These are phyloP conservation scores for Chaenodraco wilsoni DNA, from an alignment of 2,797 vertebrate genomes.

Conservation along the genomic window DNA sequence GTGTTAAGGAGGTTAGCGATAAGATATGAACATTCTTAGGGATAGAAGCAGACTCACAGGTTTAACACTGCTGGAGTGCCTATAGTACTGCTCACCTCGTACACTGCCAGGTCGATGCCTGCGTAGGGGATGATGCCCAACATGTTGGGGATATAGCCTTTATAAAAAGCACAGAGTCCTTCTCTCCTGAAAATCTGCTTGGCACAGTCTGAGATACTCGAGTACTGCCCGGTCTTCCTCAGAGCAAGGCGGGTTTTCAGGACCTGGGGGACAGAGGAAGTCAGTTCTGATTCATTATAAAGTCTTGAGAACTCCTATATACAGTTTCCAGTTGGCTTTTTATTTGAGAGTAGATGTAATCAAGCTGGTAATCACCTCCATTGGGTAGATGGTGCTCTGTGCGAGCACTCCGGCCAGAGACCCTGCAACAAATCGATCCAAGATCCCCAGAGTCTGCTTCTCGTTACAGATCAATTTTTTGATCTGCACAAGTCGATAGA, in stretches of 20 bases:
- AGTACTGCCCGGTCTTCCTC: slow-evolving; percentile 91
- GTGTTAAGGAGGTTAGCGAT: too few species aligned
- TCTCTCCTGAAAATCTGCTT: slow-evolving; percentile 89
- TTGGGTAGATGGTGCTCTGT: slow-evolving; percentile 96
- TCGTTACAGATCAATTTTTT: slow-evolving; percentile 90
- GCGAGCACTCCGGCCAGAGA: slow-evolving; percentile 93
- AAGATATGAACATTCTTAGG: too few species aligned
- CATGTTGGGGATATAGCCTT: slow-evolving; percentile 97
- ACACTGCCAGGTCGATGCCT: slow-evolving; percentile 95
- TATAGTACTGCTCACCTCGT: slow-evolving; percentile 86
- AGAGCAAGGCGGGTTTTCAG: slow-evolving; percentile 94
- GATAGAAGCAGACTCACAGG: background rate
- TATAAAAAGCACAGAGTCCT: slow-evolving; percentile 92
- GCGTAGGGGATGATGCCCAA: slow-evolving; percentile 97
- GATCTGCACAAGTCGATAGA: slow-evolving; percentile 79
- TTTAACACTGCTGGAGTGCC: too few species aligned
- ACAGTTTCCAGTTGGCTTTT: background rate
- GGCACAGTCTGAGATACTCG: slow-evolving; percentile 91
- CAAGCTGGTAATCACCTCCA: slow-evolving; percentile 87
- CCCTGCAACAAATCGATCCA: slow-evolving; percentile 90
- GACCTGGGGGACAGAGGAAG: slow-evolving; percentile 79
- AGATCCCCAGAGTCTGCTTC: slow-evolving; percentile 88
- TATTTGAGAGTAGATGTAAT: background rate
- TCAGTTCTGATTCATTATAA: background rate
- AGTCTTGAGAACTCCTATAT: background rate